These are phyloP conservation scores for Cassiopea xamachana DNA, from an alignment of 30 jellyfish, hydroid and myxozoan genomes.

Conservation along the genomic window DNA sequence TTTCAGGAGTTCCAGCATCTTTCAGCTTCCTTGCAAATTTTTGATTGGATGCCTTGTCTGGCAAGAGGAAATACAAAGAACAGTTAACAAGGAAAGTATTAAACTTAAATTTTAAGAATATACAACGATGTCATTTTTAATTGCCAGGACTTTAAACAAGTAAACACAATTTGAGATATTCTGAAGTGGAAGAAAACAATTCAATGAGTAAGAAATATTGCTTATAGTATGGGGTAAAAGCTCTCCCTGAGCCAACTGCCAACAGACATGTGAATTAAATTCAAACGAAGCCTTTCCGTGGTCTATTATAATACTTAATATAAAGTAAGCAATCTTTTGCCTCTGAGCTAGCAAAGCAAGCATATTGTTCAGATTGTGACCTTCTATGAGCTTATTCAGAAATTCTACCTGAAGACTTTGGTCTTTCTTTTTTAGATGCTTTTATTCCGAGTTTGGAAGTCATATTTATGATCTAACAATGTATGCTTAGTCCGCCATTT, in stretches of 20 bases:
- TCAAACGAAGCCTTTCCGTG: no score
- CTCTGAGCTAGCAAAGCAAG: no score
- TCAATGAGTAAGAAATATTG: not conserved
- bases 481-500: not conserved
- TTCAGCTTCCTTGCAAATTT: slow-evolving; percentile 49
- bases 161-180: not conserved
- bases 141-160: not conserved
- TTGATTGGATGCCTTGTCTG: slow-evolving; percentile 30
- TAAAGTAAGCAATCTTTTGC: no score
- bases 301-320: no score
- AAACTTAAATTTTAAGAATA: not conserved
- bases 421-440: slow-evolving; percentile 55
- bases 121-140: not conserved
- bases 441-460: slow-evolving; percentile 49
- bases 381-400: not conserved
- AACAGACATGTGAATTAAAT: no score
- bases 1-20: slow-evolving; percentile 76
- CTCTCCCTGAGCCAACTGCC: no score
- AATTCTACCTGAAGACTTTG: slow-evolving; percentile 53
- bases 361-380: no score
- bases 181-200: not conserved
- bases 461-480: slow-evolving; percentile 18
- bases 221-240: not conserved
- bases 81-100: not conserved
- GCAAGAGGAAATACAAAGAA: not conserved